Evolutionary conservation across 30 jellyfish, hydroid and myxozoan genomes (phyloP).

Genomic region (Nemopilema nomurai): DNA sequence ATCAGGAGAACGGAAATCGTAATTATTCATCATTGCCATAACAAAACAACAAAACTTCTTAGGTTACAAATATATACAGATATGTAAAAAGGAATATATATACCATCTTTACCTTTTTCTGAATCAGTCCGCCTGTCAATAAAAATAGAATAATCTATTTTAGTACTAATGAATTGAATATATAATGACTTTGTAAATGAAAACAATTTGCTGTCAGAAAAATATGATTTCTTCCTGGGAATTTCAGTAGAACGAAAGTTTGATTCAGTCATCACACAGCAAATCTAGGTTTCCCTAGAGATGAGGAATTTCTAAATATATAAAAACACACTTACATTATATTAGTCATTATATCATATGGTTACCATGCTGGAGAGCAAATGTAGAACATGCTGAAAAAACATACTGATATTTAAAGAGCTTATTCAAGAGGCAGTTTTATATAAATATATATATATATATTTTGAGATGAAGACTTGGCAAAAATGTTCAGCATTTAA

Average conservation of each 20-base stretch:
- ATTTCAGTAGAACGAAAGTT: slow-evolving; percentile 69
- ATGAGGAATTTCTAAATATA: too few relatives aligned
- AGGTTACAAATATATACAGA: neutral
- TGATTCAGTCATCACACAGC: slow-evolving; percentile 47
- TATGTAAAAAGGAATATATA: neutral
- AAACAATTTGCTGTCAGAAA: slow-evolving; percentile 39
- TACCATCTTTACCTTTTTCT: neutral
- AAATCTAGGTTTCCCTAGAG: neutral
- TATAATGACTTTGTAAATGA: too few relatives aligned
- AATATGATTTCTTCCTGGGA: neutral
- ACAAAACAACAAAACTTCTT: neutral
- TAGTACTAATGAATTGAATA: neutral
- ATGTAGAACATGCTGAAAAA: too few relatives aligned
- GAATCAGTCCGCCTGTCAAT: neutral
- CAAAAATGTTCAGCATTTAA: neutral
- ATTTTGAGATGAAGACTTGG: neutral
- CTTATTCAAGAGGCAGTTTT: too few relatives aligned
- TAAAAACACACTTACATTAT: too few relatives aligned
- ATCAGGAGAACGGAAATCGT: slow-evolving; percentile 51
- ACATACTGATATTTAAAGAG: too few relatives aligned
- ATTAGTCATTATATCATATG: too few relatives aligned
- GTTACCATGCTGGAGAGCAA: too few relatives aligned
- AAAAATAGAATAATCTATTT: too few relatives aligned
- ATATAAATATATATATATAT: too few relatives aligned
- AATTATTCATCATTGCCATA: slow-evolving; percentile 39